Evolutionary conservation across 2,888 invertebrate genomes (phyloP).

Genomic region (Trachelus stipa): DNA sequence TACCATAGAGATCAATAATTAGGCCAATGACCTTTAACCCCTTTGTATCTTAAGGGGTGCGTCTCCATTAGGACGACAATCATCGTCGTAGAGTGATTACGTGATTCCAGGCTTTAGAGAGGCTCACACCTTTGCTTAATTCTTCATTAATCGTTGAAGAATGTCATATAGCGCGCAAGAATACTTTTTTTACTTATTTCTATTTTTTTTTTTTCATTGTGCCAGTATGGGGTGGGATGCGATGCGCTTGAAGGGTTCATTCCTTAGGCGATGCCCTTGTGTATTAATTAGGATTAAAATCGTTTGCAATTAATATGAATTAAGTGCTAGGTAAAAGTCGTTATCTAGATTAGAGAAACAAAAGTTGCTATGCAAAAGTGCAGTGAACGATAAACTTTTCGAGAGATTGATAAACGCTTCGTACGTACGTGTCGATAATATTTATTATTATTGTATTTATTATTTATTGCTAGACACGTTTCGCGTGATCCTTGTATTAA

Average conservation of each 20-base stretch:
- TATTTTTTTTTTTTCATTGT: background rate
- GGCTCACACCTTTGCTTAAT: background rate
- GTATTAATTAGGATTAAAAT: background rate
- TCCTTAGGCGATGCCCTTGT: background rate
- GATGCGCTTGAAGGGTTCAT: background rate
- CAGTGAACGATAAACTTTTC: background rate
- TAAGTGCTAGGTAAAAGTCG: background rate
- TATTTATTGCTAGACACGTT: background rate
- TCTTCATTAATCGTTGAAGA: background rate
- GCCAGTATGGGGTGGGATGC: background rate
- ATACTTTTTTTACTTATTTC: background rate
- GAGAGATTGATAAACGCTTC: background rate
- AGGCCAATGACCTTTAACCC: conserved; percentile 11
- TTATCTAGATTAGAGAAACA: background rate
- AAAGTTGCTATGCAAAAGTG: background rate
- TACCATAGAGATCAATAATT: conserved; percentile 44
- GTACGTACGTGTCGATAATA: background rate
- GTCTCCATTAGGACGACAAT: background rate
- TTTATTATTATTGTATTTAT: background rate
- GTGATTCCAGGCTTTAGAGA: background rate
- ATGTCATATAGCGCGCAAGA: background rate
- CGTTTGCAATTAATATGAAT: background rate
- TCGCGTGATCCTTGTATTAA: background rate
- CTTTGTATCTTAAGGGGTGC: background rate
- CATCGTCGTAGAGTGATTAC: background rate